phyloP scores from a whole-genome alignment of 2,797 vertebrate genomes.

The Darevskia mixta region DNA sequence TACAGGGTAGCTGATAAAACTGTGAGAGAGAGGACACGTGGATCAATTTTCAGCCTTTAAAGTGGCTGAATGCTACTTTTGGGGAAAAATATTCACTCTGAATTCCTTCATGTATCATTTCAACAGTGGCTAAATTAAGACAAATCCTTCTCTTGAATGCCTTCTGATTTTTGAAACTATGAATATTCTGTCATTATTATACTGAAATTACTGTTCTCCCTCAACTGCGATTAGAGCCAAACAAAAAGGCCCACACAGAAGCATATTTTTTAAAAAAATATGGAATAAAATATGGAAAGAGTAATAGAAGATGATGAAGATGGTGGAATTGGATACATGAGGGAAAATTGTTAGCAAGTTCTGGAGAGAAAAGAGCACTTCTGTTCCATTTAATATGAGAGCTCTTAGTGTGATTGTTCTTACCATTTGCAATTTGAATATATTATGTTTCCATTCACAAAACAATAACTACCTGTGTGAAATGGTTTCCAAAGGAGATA shows the following conservation, averaged over 20 bases:
- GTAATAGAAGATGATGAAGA: background rate
- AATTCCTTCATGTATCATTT: background rate
- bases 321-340: conserved; percentile 5
- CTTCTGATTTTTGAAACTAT: conserved; percentile 23
- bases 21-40: background rate
- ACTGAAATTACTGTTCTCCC: background rate
- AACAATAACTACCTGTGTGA: conserved; percentile 29
- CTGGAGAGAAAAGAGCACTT: conserved; percentile 23
- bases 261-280: background rate
- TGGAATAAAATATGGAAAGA: conserved; percentile 6
- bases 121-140: conserved; percentile 5
- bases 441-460: conserved; percentile 42
- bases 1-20: background rate
- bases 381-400: conserved; percentile 25
- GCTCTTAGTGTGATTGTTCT: conserved; percentile 36
- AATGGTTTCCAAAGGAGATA: conserved; percentile 20
- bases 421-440: conserved; percentile 34
- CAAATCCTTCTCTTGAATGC: background rate
- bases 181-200: conserved; percentile 9
- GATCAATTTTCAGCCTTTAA: background rate
- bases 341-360: conserved; percentile 24
- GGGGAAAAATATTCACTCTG: background rate
- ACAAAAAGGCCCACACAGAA: background rate
- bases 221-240: background rate
- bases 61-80: background rate